Base-by-base conservation (phyloP, 2,113 vertebrate species). In the Macroglossus sobrinus region DNA sequence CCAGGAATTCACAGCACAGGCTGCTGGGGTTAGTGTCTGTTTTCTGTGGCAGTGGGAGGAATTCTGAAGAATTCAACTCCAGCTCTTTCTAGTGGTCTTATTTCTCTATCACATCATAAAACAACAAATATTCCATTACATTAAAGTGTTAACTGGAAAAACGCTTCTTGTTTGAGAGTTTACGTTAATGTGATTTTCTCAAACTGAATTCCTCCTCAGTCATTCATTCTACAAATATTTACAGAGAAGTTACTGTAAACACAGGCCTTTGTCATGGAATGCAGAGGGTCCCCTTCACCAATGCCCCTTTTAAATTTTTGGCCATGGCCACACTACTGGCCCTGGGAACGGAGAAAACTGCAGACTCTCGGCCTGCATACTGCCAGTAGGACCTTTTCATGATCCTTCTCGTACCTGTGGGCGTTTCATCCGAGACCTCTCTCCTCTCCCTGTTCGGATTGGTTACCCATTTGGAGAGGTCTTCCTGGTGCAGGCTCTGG, bases 121-220 rank as follows among this genome's bases (percentile, higher is more conserved):
- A 14, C 38, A 78, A 55, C 80, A 79, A n/a, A 22, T 80, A 24
- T 66, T 72, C 47, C 18, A 16, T 74, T 50, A 21, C 24, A 15
- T 59, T 22, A 24, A 26, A 80, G 24, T 47, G 22, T 6, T 76
- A 50, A 21, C 76, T 26, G 12, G 76, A 38, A 86, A 71, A 43
- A 4, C 30, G 45, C 35, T 66, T 35, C 11, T 1, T 79, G n/a
- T 72, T 79, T 26, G 74, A 63, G 76, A 18, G 50, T 93, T 79
- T 79, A 79, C 14, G 11, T 59, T 64, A 57, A 47, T 85, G 33
- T 38, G 59, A 14, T 75, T 95, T 89, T 89, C 91, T 89, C 84
- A 64, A 33, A 38, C 3, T 12, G 12, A 89, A 57, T 61, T 47
- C 78, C 19, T 93, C 22, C 30, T 53, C 15, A 10, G 78, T 72